Conservation (phyloP, 2,888 invertebrate genomes). For the Hypselothyrea guttata region DNA sequence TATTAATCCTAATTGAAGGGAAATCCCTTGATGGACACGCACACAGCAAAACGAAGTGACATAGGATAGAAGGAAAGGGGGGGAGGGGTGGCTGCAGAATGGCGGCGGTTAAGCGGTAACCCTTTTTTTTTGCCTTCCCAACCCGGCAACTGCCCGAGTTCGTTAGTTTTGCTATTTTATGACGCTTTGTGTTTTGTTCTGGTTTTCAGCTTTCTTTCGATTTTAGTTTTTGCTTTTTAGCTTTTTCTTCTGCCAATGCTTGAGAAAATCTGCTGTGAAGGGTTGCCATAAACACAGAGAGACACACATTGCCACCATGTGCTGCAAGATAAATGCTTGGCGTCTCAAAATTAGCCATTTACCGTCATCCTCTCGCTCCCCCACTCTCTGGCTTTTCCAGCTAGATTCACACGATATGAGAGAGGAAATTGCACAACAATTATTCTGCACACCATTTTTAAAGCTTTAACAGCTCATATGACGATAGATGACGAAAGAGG, state of each 20-base stretch:
- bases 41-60: conserved; percentile 37
- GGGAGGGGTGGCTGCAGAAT: background rate
- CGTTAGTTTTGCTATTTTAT: conserved; percentile 68
- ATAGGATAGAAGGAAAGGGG: conserved; percentile 10
- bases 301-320: conserved; percentile 50
- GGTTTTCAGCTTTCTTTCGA: conserved; percentile 18
- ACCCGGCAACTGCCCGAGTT: conserved; percentile 53
- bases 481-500: background rate
- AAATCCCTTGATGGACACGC: conserved; percentile 78
- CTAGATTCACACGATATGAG: conserved; percentile 32
- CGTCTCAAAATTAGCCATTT: conserved; percentile 50
- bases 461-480: conserved; percentile 1
- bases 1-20: conserved; percentile 81
- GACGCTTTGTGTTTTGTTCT: conserved; percentile 35
- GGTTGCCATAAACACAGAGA: conserved; percentile 26
- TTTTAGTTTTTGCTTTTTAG: conserved; percentile 17
- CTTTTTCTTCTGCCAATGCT: conserved; percentile 28
- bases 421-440: conserved; percentile 27
- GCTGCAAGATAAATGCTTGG: conserved; percentile 56
- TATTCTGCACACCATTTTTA: conserved; percentile 12
- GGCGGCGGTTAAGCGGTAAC: conserved; percentile 54
- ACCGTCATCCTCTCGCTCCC: background rate
- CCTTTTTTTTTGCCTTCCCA: conserved; percentile 45
- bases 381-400: conserved; percentile 1
- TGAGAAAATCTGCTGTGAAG: conserved; percentile 41